Percentiles rank a stretch among this genome's conserved stretches.
Evolutionary conservation across 2,113 vertebrate species (phyloP).

Genomic region (Otis tarda): DNA sequence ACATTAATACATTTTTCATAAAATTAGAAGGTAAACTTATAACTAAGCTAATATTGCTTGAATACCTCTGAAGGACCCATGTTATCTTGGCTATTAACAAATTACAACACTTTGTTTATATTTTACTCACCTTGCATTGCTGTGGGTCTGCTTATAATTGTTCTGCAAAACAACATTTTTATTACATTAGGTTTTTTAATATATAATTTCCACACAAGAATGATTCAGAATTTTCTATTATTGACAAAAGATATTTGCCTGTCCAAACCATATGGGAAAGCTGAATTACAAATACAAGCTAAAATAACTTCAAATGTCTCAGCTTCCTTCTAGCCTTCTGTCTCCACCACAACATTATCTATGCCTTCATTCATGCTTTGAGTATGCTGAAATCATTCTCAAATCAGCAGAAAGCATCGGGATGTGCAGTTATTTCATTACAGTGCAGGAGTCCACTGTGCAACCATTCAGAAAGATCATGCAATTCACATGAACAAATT

Average conservation of each 20-base stretch:
- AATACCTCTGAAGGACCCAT: not conserved
- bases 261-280: not conserved
- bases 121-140: constrained; percentile 56
- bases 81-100: not conserved
- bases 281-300: not conserved
- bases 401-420: not conserved
- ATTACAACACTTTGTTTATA: not conserved
- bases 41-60: not conserved
- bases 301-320: not conserved
- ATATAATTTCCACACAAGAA: not conserved
- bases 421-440: not conserved
- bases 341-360: not conserved
- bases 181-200: not conserved
- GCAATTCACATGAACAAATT: not conserved
- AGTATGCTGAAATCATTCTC: not conserved
- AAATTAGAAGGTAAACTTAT: not conserved
- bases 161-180: constrained; percentile 44
- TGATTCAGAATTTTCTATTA: not conserved
- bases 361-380: not conserved
- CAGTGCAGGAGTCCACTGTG: not conserved
- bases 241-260: not conserved
- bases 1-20: not conserved
- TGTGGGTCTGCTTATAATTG: not conserved
- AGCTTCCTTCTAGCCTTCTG: not conserved
- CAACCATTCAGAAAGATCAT: not conserved